A percentile compares a stretch with the other conserved stretches of the same genome.
phyloP scores from a whole-genome alignment of 2,113 vertebrate species.

The Prionailurus bengalensis region DNA sequence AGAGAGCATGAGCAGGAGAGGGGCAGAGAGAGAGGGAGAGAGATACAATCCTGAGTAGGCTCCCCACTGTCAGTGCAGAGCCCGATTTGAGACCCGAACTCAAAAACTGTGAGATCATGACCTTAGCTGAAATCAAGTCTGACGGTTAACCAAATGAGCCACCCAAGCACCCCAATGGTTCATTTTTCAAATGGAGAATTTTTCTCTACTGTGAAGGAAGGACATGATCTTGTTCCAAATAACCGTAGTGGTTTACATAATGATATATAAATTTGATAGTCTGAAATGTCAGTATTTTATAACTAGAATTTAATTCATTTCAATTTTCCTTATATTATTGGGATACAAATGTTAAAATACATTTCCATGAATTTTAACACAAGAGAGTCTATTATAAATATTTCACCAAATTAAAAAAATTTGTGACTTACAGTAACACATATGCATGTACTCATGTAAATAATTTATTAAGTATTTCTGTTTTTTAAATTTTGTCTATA shows the following conservation, averaged over 20 bases:
- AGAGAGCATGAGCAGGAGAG: too few relatives aligned
- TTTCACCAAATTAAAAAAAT: slow-evolving; percentile 31
- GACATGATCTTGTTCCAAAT: background rate
- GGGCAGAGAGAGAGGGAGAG: too few relatives aligned
- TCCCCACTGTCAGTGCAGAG: too few relatives aligned
- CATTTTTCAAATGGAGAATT: slow-evolving; percentile 31
- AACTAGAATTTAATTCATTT: slow-evolving; percentile 23
- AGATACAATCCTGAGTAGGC: too few relatives aligned
- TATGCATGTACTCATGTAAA: background rate
- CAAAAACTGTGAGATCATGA: too few relatives aligned
- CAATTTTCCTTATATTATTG: background rate
- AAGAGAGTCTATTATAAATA: background rate
- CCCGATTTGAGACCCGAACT: too few relatives aligned
- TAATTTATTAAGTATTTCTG: background rate
- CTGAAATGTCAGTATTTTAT: slow-evolving; percentile 22
- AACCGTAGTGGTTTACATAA: background rate
- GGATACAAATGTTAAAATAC: slow-evolving; percentile 10
- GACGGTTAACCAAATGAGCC: too few relatives aligned
- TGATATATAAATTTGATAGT: background rate
- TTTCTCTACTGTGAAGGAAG: background rate
- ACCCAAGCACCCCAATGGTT: background rate
- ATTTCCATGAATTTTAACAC: background rate
- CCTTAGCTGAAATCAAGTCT: too few relatives aligned
- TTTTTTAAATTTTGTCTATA: background rate
- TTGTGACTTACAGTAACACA: background rate